Evolutionary conservation across 2,888 invertebrate species (phyloP).

Genomic region (Machimus atricapillus): DNA sequence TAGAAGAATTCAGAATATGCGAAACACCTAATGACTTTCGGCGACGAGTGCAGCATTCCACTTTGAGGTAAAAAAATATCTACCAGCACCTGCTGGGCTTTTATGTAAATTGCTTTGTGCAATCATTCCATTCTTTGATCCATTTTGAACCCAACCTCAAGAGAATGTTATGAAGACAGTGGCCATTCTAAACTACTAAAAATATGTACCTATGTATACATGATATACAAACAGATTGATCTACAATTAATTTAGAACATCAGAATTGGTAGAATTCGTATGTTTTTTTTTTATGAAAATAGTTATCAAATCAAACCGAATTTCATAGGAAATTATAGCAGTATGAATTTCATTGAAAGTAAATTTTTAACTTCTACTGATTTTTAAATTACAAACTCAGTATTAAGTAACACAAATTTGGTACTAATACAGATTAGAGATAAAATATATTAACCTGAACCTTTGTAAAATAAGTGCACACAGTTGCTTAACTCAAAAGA

Average conservation of each 20-base stretch:
- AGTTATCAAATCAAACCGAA: no score
- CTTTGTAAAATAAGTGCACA: neutral
- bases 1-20: constrained; percentile 19
- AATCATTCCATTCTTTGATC: neutral
- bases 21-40: neutral
- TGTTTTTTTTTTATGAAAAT: no score
- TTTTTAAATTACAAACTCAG: no score
- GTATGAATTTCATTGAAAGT: no score
- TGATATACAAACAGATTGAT: no score
- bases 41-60: neutral
- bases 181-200: no score
- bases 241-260: no score
- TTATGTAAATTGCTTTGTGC: neutral
- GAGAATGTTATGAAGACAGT: neutral
- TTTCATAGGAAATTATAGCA: no score
- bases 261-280: no score
- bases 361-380: no score
- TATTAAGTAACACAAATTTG: no score
- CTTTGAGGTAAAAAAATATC: neutral
- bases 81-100: neutral
- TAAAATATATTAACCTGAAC: neutral
- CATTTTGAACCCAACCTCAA: neutral
- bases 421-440: neutral
- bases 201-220: no score
- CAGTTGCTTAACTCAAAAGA: neutral